Conservation (phyloP, 1,140 invertebrate species). For the Eulimnadia texana region DNA sequence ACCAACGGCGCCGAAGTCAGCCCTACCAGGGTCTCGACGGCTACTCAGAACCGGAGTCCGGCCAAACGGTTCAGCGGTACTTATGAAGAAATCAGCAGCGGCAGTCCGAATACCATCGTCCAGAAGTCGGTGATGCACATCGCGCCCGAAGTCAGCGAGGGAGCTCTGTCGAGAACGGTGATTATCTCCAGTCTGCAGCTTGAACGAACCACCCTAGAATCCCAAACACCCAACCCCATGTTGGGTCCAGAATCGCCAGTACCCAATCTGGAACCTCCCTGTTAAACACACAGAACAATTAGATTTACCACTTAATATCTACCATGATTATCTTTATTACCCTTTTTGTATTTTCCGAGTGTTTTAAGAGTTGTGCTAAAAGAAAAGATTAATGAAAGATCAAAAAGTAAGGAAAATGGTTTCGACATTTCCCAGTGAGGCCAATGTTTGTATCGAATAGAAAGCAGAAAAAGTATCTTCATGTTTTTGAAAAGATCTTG, state of each 20-base stretch:
- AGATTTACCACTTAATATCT: background rate
- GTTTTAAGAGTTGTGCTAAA: too few relatives aligned
- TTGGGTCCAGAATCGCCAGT: slow-evolving; percentile 7
- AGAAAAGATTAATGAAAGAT: background rate
- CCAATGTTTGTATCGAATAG: background rate
- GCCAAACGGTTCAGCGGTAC: slow-evolving; percentile 8
- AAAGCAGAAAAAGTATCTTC: too few relatives aligned
- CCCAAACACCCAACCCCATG: background rate
- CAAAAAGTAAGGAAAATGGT: too few relatives aligned
- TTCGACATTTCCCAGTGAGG: background rate
- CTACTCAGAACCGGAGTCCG: background rate
- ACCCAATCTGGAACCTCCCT: background rate
- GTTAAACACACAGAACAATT: background rate
- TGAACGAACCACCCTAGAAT: slow-evolving; percentile 1
- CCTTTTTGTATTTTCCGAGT: too few relatives aligned
- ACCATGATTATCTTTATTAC: too few relatives aligned
- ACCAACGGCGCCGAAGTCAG: background rate
- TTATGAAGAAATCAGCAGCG: background rate
- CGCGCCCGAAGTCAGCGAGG: slow-evolving; percentile 9
- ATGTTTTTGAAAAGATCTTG: too few relatives aligned
- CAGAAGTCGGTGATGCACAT: slow-evolving; percentile 9
- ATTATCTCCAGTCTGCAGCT: slow-evolving; percentile 13
- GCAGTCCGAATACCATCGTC: background rate
- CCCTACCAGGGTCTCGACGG: background rate
- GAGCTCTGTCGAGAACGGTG: slow-evolving; percentile 13